Base-by-base conservation (phyloP, 1,140 invertebrate species). In the Elymnias hypermnestra region DNA sequence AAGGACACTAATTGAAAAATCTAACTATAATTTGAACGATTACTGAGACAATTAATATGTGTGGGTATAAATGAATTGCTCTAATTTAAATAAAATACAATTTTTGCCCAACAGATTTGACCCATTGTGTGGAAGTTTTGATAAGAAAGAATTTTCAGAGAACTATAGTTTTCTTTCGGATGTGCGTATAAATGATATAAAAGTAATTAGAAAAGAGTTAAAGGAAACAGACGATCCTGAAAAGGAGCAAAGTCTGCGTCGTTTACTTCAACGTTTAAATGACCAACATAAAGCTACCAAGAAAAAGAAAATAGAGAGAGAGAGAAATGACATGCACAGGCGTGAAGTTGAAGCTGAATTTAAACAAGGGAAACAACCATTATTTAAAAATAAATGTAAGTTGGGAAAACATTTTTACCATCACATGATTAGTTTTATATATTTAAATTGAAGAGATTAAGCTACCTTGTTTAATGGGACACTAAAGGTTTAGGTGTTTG, bases 31-130 rank as follows among this genome's bases (percentile, higher is more conserved):
- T n/a, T n/a, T n/a, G n/a, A n/a, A n/a, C n/a, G n/a, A n/a, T n/a
- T n/a, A n/a, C n/a, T n/a, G n/a, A n/a, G n/a, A n/a, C n/a, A n/a
- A n/a, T n/a, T n/a, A n/a, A n/a, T n/a, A n/a, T n/a, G n/a, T n/a
- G n/a, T n/a, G n/a, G n/a, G n/a, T n/a, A n/a, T n/a, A n/a, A n/a
- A n/a, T n/a, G n/a, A n/a, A n/a, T n/a, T n/a, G n/a, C n/a, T n/a
- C n/a, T n/a, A n/a, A n/a, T n/a, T n/a, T n/a, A n/a, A n/a, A n/a
- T n/a, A n/a, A n/a, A n/a, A n/a, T n/a, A n/a, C n/a, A n/a, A n/a
- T n/a, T n/a, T n/a, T n/a, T n/a, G n/a, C n/a, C n/a, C n/a, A n/a
- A 18, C 31, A 89, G 95, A 52, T 97, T 96, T 86, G 94, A 96
- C 68, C 90, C 90, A 35, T 75, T 93, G 1, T 94, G 93, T 60